These are phyloP conservation scores for Circaetus gallicus DNA, from an alignment of 2,113 vertebrate genomes.

Conservation along the genomic window DNA sequence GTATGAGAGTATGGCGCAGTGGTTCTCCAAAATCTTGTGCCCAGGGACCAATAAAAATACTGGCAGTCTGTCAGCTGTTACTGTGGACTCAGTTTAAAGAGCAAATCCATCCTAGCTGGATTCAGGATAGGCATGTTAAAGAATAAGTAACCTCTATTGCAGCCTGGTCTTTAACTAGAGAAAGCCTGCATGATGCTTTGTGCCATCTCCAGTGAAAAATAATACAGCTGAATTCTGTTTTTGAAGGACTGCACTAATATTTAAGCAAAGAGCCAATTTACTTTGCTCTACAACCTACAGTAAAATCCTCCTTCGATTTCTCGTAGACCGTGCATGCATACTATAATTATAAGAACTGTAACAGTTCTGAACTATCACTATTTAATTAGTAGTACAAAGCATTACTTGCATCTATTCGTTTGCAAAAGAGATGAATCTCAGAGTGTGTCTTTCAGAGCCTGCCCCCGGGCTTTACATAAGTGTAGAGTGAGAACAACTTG, in stretches of 20 bases:
- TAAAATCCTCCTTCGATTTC: not conserved
- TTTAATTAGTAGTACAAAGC: not conserved
- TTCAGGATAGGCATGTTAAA: not conserved
- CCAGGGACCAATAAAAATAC: not conserved
- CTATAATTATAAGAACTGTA: not conserved
- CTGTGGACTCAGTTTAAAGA: not conserved
- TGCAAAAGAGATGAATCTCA: not conserved
- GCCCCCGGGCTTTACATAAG: not conserved
- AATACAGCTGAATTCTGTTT: not conserved
- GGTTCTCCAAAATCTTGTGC: not conserved
- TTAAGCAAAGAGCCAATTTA: not conserved
- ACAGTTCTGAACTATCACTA: fast-evolving
- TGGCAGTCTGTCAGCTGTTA: not conserved
- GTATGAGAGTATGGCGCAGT: not conserved
- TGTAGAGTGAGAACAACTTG: not conserved
- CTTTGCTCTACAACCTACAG: not conserved
- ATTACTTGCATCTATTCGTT: not conserved
- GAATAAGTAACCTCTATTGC: not conserved
- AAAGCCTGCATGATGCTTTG: not conserved
- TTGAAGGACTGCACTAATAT: not conserved
- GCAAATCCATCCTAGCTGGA: not conserved
- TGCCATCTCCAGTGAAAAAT: not conserved
- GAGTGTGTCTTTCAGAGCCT: not conserved
- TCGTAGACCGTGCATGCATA: fast-evolving
- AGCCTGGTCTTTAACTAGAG: not conserved